Conservation (phyloP, 1,140 invertebrate species). For the Frieseomelitta varia region DNA sequence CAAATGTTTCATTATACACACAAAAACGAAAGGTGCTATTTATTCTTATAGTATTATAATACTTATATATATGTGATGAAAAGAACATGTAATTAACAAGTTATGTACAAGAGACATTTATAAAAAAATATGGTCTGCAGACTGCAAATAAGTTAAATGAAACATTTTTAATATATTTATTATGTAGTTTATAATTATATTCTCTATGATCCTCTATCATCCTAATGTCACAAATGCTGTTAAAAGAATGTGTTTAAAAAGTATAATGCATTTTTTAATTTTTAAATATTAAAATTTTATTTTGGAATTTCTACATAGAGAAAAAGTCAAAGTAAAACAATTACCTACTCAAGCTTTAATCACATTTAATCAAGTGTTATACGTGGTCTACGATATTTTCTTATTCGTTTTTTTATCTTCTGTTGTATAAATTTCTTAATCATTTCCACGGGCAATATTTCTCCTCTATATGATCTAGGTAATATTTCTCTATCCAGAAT, state of each 20-base stretch:
- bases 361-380: conserved; percentile 61
- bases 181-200: conserved; percentile 18
- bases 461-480: conserved; percentile 86
- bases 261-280: neutral
- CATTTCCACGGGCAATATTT: conserved; percentile 85
- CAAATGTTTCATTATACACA: conserved; percentile 7
- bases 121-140: conserved; percentile 19
- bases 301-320: neutral
- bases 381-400: conserved; percentile 51
- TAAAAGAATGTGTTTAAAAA: neutral
- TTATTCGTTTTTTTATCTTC: conserved; percentile 49
- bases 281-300: neutral
- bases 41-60: conserved; percentile 68
- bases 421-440: conserved; percentile 82
- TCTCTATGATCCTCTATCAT: neutral
- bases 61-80: conserved; percentile 34
- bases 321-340: neutral
- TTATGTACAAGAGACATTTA: conserved; percentile 36
- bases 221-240: neutral
- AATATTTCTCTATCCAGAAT: conserved; percentile 85
- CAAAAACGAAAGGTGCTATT: conserved; percentile 63
- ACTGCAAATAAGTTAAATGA: conserved; percentile 19
- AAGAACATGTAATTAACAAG: conserved; percentile 18
- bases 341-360: neutral
- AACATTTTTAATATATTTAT: conserved; percentile 56